Conservation (phyloP, 2,113 vertebrate species). For the Neodon shergylaensis region DNA sequence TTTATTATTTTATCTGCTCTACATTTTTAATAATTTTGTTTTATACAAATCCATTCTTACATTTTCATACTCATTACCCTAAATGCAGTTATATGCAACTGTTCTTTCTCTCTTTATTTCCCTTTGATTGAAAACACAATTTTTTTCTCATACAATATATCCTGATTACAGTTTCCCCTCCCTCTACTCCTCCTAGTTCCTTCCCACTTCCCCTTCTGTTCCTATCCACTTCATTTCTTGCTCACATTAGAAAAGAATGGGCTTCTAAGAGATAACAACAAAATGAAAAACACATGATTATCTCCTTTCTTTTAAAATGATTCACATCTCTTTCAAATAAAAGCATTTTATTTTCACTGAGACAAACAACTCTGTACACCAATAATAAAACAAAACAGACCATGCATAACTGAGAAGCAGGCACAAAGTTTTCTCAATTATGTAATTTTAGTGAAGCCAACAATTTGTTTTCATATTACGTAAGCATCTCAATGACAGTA, state of each 20-base stretch:
- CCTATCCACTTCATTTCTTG: too few species aligned
- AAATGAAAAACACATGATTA: neutral
- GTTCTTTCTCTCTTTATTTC: neutral
- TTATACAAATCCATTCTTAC: conserved; percentile 74
- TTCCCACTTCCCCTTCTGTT: too few species aligned
- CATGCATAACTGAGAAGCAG: conserved; percentile 35
- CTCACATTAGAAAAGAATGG: neutral
- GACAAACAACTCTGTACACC: conserved; percentile 53
- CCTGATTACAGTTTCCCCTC: neutral
- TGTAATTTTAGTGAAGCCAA: conserved; percentile 51
- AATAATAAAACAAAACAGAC: conserved; percentile 69
- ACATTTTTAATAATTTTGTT: conserved; percentile 74
- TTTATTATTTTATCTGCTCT: conserved; percentile 79
- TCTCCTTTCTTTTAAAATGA: neutral
- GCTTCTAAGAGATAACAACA: neutral
- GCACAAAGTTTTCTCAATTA: conserved; percentile 30
- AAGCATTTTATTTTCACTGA: conserved; percentile 48
- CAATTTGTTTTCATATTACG: conserved; percentile 52
- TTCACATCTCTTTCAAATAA: conserved; percentile 56
- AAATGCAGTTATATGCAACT: conserved; percentile 61
- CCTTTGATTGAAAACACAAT: conserved; percentile 10
- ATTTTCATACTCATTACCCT: conserved; percentile 67
- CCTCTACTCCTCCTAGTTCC: neutral
- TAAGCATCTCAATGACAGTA: conserved; percentile 56
- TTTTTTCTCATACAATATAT: neutral